Percentiles rank a stretch among this genome's conserved stretches.
These are phyloP conservation scores for Linepithema humile DNA, from an alignment of 1,140 invertebrate species.

Conservation along the genomic window DNA sequence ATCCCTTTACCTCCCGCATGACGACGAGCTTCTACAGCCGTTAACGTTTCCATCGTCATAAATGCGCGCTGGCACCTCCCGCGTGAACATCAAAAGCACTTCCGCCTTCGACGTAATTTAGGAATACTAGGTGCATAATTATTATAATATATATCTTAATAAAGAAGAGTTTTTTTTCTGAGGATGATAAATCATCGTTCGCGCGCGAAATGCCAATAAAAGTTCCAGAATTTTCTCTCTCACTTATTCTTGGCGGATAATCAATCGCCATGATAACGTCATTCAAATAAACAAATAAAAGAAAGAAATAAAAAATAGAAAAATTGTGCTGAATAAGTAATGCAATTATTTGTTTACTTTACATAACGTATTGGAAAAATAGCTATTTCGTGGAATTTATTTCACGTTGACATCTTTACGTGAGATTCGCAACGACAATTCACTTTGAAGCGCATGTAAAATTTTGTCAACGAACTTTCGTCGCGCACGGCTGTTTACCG, in stretches of 20 bases:
- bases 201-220: not conserved
- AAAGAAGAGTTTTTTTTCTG: not conserved
- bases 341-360: not conserved
- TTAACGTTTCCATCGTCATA: slow-evolving; percentile 42
- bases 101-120: slow-evolving; percentile 30
- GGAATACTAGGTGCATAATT: slow-evolving; percentile 35
- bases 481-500: not conserved
- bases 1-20: slow-evolving; percentile 9
- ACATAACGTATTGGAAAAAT: not conserved
- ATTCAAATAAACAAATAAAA: not conserved
- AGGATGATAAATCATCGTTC: not conserved
- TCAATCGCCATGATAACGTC: not conserved
- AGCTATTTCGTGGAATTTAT: not conserved
- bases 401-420: not conserved
- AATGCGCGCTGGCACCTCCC: slow-evolving; percentile 1
- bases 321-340: not conserved
- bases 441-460: slow-evolving; percentile 3
- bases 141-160: not conserved
- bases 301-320: not conserved
- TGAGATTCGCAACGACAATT: not conserved
- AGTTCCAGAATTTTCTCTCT: not conserved
- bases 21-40: slow-evolving; percentile 17
- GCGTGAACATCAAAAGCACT: slow-evolving; percentile 31
- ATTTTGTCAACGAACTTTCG: slow-evolving; percentile 25
- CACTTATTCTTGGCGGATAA: not conserved